Evolutionary conservation across 2,888 invertebrate genomes (phyloP), one percentile per base, ranked within the genome.

Genomic region (Tetramorium bicarinatum): DNA sequence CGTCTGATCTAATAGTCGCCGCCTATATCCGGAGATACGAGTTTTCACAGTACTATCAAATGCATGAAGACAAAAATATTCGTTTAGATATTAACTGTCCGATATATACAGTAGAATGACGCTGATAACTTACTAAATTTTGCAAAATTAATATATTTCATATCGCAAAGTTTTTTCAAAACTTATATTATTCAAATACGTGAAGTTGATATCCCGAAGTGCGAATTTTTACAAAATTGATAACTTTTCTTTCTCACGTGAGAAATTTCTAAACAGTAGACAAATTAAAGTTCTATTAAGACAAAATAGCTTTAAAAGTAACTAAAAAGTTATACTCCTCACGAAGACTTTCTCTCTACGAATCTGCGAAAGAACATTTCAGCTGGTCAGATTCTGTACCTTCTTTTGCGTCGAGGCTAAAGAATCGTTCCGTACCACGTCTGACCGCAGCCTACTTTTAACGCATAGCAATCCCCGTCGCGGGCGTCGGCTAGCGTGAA

Each of bases 391-490:
- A 41, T 54, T 25, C 61, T 9, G 15, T 38, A 49, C 7, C 21
- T 4, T 29, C 38, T 34, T n/a, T 49, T 15, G 41, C 41, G 13
- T 21, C 41, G 25, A 21, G 64, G 64, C 44, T 34, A 47, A 61
- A 56, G 64, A 21, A 64, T 54, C 44, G 47, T 64, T 64, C 64
- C 44, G 44, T 64, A 47, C 41, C 34, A 59, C 59, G 44, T 67
- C 64, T n/a, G 44, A 44, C 47, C 47, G 75, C 64, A 82, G 82
- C 64, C 76, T 75, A 75, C 82, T 82, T 82, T 82, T 75, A 76
- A 64, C 71, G 79, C 79, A 69, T 69, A 47, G 21, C 56, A 54
- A 69, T 79, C 56, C 18, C 25, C 69, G 54, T 66, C 59, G 59
- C 59, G 69, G 59, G 69, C 47, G 59, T 79, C 79, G 54, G 77